Base-by-base conservation (phyloP, 2,797 vertebrate species). In the Acanthopagrus latus region DNA sequence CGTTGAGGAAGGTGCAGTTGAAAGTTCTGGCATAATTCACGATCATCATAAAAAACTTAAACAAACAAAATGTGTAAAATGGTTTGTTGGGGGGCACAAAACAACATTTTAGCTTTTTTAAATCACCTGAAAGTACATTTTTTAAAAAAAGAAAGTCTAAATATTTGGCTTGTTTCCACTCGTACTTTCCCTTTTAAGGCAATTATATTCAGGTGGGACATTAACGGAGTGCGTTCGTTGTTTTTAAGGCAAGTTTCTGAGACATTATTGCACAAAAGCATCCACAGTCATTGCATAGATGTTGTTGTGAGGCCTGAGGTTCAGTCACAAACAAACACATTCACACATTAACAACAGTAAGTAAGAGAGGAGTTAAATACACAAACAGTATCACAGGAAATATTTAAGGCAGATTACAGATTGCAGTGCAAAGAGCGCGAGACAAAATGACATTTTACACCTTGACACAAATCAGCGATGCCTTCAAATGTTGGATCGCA, bases 201-300 rank as follows among this genome's bases (percentile, higher is more conserved):
- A 2, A 43, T 48, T n/a, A 41, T 27, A 10, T 12, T 54, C 18
- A 66, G n/a, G 2, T 6, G 8, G 12, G 50, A 55, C 25, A 10
- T 56, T 18, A 29, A 3, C 2, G 4, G 20, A 9, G 16, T 59
- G n/a, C 12, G 43, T 13, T 23, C 1, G 17, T 9, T 38, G 27
- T 3, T 64, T 67, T 70, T 18, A 68, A 71, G 5, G 6, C 11
- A 7, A 38, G 10, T n/a, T 50, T 2, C 44, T 16, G n/a, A 41
- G 16, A 62, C 14, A 52, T 64, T 68, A 80, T 72, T 78, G 76
- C 74, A 86, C 68, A 64, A 51, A 78, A 52, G 21, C 3, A 64
- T 51, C 59, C 5, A 56, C 41, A 72, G 38, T 65, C 11, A 9
- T 60, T 73, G 65, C 72, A 77, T 71, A 58, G 59, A 38, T 77